Conservation (phyloP, 2,113 vertebrate species). For the Tachycineta bicolor region DNA sequence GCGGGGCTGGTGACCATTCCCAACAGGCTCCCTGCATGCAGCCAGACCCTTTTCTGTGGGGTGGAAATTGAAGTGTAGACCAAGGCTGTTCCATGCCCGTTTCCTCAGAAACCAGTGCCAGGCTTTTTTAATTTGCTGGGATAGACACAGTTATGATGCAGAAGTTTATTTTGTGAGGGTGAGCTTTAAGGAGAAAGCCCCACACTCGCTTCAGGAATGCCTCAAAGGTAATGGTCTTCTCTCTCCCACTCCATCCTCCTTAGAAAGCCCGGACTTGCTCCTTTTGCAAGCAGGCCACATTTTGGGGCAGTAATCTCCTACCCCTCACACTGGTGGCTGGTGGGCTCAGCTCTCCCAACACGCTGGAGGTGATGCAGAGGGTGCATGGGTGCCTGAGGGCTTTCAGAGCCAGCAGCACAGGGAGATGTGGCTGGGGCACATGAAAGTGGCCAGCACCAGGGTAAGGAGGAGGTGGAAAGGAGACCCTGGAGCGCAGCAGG, state of each 20-base stretch:
- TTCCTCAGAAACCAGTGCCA: neutral
- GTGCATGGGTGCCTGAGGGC: neutral
- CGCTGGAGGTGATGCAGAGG: neutral
- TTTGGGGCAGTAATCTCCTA: neutral
- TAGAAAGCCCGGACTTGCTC: neutral
- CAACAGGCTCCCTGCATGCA: neutral
- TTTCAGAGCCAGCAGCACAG: neutral
- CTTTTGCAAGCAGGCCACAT: neutral
- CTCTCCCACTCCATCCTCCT: neutral
- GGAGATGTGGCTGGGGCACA: neutral
- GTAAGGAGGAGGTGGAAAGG: neutral
- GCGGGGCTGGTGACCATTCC: neutral
- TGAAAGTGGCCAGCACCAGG: neutral
- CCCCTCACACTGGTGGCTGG: neutral
- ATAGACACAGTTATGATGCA: neutral
- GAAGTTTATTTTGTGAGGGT: neutral
- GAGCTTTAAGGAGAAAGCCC: neutral
- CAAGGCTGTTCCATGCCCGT: neutral
- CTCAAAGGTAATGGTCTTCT: neutral
- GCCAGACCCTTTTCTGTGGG: neutral
- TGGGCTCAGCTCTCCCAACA: neutral
- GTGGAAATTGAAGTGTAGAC: neutral
- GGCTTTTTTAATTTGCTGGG: neutral
- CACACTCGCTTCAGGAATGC: neutral
- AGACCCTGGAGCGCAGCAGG: accelerated